Evolutionary conservation across 2,888 invertebrate genomes (phyloP).

Genomic region (Rosalia funebris): DNA sequence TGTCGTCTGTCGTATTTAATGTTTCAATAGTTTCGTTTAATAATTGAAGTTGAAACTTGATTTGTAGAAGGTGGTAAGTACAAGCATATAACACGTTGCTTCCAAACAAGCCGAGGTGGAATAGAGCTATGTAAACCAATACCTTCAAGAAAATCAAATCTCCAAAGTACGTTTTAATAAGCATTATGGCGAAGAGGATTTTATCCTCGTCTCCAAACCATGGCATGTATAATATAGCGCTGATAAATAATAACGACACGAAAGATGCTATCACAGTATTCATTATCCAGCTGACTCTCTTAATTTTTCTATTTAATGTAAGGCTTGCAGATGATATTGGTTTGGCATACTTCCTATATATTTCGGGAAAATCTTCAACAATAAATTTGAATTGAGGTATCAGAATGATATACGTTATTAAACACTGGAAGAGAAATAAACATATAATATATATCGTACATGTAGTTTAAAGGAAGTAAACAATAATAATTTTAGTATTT

Average conservation of each 20-base stretch:
- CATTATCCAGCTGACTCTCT: not conserved
- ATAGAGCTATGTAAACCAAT: not conserved
- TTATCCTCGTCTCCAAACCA: not conserved
- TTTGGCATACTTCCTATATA: too few species aligned
- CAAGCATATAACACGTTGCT: not conserved
- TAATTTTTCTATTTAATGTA: not conserved
- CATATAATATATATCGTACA: too few species aligned
- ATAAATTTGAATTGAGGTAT: too few species aligned
- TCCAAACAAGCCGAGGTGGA: not conserved
- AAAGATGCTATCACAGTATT: not conserved
- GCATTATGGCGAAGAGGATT: not conserved
- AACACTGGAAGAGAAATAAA: too few species aligned
- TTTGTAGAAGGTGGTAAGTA: not conserved
- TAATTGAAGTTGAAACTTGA: not conserved
- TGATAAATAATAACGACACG: not conserved
- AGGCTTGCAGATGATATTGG: not conserved
- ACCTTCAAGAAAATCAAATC: not conserved
- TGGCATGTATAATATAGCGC: not conserved
- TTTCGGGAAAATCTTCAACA: too few species aligned
- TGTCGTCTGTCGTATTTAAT: not conserved
- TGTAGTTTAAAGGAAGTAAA: too few species aligned
- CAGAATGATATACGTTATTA: too few species aligned
- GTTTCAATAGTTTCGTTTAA: not conserved
- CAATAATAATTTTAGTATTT: too few species aligned
- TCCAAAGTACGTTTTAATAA: not conserved